phyloP scores from a whole-genome alignment of 2,888 invertebrate species.

The Leptinotarsa tumamoca region DNA sequence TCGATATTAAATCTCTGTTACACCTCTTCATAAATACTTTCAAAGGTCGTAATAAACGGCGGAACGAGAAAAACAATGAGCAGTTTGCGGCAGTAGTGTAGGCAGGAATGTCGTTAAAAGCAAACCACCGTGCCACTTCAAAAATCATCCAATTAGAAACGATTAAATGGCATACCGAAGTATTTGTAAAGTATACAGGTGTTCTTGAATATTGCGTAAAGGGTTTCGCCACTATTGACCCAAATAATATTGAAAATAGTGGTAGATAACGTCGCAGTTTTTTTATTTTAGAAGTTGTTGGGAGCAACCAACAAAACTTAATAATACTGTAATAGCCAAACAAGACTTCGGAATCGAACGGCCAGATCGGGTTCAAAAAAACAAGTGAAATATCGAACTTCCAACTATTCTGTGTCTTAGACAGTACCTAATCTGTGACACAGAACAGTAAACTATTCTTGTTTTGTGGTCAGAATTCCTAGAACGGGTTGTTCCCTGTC shows the following conservation, averaged over 20 bases:
- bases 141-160: conserved; percentile 33
- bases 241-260: not conserved
- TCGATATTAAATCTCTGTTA: conserved; percentile 27
- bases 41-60: conserved; percentile 27
- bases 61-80: conserved; percentile 25
- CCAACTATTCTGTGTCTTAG: too few relatives aligned
- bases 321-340: too few relatives aligned
- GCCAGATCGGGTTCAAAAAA: too few relatives aligned
- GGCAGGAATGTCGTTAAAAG: conserved; percentile 38
- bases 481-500: too few relatives aligned
- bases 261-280: not conserved
- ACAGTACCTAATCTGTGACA: too few relatives aligned
- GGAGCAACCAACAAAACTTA: too few relatives aligned
- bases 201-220: conserved; percentile 10
- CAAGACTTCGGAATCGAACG: too few relatives aligned
- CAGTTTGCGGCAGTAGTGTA: conserved; percentile 31
- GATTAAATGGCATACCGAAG: conserved; percentile 17
- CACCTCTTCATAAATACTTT: conserved; percentile 31
- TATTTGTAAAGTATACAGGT: conserved; percentile 18
- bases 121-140: conserved; percentile 24
- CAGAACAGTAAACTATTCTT: too few relatives aligned
- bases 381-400: too few relatives aligned
- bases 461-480: too few relatives aligned
- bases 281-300: too few relatives aligned
- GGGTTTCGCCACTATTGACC: not conserved